Base-by-base conservation (phyloP, 2,888 invertebrate genomes). In the Melanotus villosus region DNA sequence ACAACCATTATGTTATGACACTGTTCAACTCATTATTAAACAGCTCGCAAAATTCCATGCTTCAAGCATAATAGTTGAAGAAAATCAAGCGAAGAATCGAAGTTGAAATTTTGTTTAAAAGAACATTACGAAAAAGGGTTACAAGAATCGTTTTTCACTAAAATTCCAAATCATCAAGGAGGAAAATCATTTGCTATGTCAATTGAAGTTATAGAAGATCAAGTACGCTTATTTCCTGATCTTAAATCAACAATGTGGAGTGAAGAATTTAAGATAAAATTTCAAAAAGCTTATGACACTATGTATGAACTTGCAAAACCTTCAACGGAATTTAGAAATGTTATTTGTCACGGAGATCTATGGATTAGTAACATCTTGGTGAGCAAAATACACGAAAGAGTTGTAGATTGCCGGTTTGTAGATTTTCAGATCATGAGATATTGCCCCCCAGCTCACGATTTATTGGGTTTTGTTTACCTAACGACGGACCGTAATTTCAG, bases 371-470 rank as follows among this genome's bases (percentile, higher is more conserved):
- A 52, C 18, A 52, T 32, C 9, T 32, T 52, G n/a, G 18, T 52
- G 2, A 30, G 16, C 9, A 9, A 12, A 26, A 12, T 30, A 0
- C 32, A 52, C 16, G 52, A 18, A 14, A 52, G 32, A 32, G 76
- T 78, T 7, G 57, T 68, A 6, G 75, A 77, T 14, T 82, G 82
- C 52, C 83, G 80, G 71, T 79, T 85, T 58, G 80, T 85, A 0
- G 84, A 85, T 78, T 85, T 82, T 71, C 84, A 85, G 76, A 79
- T 78, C 36, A 79, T 76, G 0, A 73, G 84, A 65, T 92, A 90
- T 78, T 88, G 88, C 9, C 91, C 92, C 0, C 90, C 91, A 0
- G 88, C 90, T 18, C 86, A 90, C 45, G 93, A 93, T 76, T 84
- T 91, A 0, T 86, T 89, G 80, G 76, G 78, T 1, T 56, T 81